Evolutionary conservation across 2,797 vertebrate species (phyloP).

Genomic region (Phrynocephalus vlangalii): DNA sequence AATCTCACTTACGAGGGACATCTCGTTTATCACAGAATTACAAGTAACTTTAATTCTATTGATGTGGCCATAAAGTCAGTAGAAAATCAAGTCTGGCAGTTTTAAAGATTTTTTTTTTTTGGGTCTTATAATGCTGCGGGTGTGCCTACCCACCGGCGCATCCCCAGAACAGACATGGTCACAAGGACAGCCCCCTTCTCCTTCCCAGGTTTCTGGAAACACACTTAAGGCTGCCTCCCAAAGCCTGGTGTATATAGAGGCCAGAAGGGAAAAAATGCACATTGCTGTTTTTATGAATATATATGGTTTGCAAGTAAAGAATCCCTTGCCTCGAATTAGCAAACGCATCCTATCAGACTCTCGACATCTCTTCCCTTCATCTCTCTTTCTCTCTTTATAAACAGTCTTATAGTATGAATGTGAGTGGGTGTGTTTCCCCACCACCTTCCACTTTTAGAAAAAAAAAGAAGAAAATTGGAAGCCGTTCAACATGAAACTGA

Average conservation of each 20-base stretch:
- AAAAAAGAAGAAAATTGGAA: conserved; percentile 46
- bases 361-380: not conserved
- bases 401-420: not conserved
- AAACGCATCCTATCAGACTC: not conserved
- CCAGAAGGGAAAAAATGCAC: too few species aligned
- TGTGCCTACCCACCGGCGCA: not conserved
- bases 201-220: not conserved
- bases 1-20: conserved; percentile 84
- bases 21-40: conserved; percentile 85
- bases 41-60: conserved; percentile 82
- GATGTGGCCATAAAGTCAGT: conserved; percentile 74
- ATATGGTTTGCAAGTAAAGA: too few species aligned
- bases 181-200: too few species aligned
- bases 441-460: not conserved
- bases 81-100: conserved; percentile 67
- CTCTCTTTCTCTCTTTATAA: not conserved
- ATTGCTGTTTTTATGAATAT: too few species aligned
- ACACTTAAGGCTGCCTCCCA: too few species aligned
- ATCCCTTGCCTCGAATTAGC: not conserved
- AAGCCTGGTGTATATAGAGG: too few species aligned
- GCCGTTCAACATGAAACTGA: conserved; percentile 66
- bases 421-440: not conserved
- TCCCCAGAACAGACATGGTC: not conserved
- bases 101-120: conserved; percentile 45
- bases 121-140: not conserved